Evolutionary conservation across 2,797 vertebrate species (phyloP).

Genomic region (Platalea minor): DNA sequence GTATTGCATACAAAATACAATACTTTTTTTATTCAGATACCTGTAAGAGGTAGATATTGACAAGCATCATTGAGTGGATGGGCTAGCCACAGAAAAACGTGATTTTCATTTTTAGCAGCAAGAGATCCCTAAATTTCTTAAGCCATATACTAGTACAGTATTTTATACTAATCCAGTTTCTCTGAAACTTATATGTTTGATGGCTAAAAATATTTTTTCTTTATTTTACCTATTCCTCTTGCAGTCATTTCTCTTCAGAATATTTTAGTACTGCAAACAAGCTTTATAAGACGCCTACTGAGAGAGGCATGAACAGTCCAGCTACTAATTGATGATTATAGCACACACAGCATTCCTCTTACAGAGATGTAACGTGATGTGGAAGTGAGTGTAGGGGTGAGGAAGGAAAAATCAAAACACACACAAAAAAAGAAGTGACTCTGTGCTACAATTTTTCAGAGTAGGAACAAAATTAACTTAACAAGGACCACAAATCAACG

Average conservation of each 20-base stretch:
- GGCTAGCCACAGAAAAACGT: neutral
- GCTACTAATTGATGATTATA: neutral
- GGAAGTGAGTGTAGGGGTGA: neutral
- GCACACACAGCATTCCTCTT: neutral
- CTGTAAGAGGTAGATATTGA: neutral
- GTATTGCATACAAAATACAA: neutral
- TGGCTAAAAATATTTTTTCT: neutral
- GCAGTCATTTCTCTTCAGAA: neutral
- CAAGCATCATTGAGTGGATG: neutral
- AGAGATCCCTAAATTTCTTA: neutral
- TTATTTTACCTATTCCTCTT: neutral
- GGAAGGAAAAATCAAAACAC: neutral
- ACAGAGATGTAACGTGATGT: neutral
- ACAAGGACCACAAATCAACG: neutral
- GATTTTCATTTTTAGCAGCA: neutral
- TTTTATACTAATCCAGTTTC: neutral
- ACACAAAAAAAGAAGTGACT: neutral
- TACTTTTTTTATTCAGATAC: neutral
- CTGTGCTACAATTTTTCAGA: neutral
- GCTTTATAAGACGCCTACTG: neutral
- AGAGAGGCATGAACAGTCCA: neutral
- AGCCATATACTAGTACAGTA: neutral
- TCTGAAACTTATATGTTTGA: neutral
- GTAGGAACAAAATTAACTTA: neutral
- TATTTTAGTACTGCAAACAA: neutral